These are phyloP conservation scores for Oryzias curvinotus DNA, from an alignment of 2,113 vertebrate species.

Conservation along the genomic window DNA sequence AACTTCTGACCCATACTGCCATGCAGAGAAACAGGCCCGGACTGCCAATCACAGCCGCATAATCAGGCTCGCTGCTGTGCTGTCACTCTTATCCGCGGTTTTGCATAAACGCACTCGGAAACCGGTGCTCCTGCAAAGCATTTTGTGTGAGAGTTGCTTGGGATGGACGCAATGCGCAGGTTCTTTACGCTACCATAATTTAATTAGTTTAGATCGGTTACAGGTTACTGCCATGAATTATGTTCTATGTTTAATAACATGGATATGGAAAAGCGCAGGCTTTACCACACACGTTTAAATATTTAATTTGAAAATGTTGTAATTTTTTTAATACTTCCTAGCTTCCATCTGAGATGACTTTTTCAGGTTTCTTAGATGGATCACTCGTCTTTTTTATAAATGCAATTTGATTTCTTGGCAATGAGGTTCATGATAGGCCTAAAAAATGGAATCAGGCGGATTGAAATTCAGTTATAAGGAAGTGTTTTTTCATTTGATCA, in stretches of 20 bases:
- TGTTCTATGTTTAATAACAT: background rate
- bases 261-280: too few relatives aligned
- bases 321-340: too few relatives aligned
- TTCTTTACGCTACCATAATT: conserved; percentile 1
- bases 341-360: too few relatives aligned
- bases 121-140: background rate
- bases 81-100: conserved; percentile 35
- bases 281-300: too few relatives aligned
- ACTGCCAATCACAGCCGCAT: conserved; percentile 17
- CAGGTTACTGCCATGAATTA: background rate
- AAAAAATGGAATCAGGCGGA: background rate
- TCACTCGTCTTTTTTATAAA: too few relatives aligned
- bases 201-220: background rate
- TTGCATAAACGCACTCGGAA: conserved; percentile 8
- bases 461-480: too few relatives aligned
- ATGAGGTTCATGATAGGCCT: background rate
- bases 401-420: background rate
- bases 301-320: too few relatives aligned
- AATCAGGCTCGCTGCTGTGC: conserved; percentile 36
- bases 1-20: conserved; percentile 34
- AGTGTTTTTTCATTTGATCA: too few relatives aligned
- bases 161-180: conserved; percentile 65
- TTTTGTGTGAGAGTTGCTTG: too few relatives aligned
- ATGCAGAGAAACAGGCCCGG: conserved; percentile 24
- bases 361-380: too few relatives aligned